Evolutionary conservation across 2,113 vertebrate species (phyloP).

Genomic region (Emydura subglobosa): DNA sequence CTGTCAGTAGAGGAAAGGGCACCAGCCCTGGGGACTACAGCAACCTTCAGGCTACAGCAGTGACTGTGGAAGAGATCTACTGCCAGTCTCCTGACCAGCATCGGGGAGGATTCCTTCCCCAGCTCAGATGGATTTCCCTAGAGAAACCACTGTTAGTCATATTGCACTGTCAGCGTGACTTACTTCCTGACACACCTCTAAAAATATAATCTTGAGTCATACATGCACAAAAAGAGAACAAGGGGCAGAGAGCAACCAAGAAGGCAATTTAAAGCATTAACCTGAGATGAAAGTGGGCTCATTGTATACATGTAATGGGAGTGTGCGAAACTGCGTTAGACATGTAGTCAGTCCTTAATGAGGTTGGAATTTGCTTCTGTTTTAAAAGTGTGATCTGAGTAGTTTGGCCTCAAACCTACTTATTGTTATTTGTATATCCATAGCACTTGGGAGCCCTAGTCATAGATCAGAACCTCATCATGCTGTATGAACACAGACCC

Average conservation of each 20-base stretch:
- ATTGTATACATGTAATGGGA: fast-evolving
- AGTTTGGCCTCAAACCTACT: fast-evolving
- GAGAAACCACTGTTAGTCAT: background rate
- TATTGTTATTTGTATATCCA: background rate
- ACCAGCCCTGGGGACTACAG: background rate
- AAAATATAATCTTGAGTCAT: background rate
- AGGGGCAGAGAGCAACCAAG: background rate
- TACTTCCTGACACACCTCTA: too few species aligned
- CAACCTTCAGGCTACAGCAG: background rate
- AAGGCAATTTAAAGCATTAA: background rate
- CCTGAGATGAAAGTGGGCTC: too few species aligned
- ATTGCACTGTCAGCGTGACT: background rate
- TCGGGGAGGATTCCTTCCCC: background rate
- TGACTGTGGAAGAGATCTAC: background rate
- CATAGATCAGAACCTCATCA: too few species aligned
- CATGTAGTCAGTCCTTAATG: fast-evolving
- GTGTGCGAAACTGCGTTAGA: background rate
- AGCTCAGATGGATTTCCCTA: background rate
- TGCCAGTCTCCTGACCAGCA: background rate
- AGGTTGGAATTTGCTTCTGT: fast-evolving
- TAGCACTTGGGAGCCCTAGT: too few species aligned
- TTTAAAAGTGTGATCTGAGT: background rate
- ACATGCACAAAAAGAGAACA: too few species aligned
- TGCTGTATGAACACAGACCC: too few species aligned
- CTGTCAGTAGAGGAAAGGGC: background rate